Evolutionary conservation across 1,140 invertebrate species (phyloP).

Genomic region (Catajapyx aquilonaris): DNA sequence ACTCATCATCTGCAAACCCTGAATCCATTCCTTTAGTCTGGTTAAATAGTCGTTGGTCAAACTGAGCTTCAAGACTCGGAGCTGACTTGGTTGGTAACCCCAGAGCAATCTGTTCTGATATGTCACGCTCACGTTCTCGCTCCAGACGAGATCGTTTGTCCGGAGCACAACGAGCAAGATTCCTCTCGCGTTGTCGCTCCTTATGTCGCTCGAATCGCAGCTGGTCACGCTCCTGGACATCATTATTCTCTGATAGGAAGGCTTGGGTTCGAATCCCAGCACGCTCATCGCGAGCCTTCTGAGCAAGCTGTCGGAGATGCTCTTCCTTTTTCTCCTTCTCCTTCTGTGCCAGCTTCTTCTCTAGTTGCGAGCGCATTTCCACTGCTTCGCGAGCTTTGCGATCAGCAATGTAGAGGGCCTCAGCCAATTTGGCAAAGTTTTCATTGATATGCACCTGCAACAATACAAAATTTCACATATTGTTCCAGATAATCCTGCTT

Average conservation of each 20-base stretch:
- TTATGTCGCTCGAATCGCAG: slow-evolving; percentile 74
- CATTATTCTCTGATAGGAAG: slow-evolving; percentile 37
- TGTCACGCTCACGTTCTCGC: slow-evolving; percentile 83
- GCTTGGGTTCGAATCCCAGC: slow-evolving; percentile 47
- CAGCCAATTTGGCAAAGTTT: slow-evolving; percentile 95
- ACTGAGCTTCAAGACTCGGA: slow-evolving; percentile 58
- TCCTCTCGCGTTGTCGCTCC: slow-evolving; percentile 77
- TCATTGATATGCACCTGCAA: slow-evolving; percentile 98
- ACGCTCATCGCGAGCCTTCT: slow-evolving; percentile 85
- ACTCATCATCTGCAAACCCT: slow-evolving; percentile 96
- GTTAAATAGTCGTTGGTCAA: slow-evolving; percentile 92
- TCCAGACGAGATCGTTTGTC: slow-evolving; percentile 83
- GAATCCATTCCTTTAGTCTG: slow-evolving; percentile 87
- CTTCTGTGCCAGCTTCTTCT: slow-evolving; percentile 90
- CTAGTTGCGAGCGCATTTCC: slow-evolving; percentile 84
- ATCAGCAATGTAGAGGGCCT: slow-evolving; percentile 94
- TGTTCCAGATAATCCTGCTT: too few relatives aligned
- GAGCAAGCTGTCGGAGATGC: slow-evolving; percentile 73
- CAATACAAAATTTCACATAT: too few relatives aligned
- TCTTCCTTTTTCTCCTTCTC: slow-evolving; percentile 99
- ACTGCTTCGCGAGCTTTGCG: slow-evolving; percentile 92
- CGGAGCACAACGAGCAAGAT: slow-evolving; percentile 77
- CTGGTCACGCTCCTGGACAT: slow-evolving; percentile 71
- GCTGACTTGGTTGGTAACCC: slow-evolving; percentile 73
- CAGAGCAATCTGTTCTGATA: slow-evolving; percentile 95